phyloP scores from a whole-genome alignment of 2,113 vertebrate genomes.

The Rhipidura dahli region DNA sequence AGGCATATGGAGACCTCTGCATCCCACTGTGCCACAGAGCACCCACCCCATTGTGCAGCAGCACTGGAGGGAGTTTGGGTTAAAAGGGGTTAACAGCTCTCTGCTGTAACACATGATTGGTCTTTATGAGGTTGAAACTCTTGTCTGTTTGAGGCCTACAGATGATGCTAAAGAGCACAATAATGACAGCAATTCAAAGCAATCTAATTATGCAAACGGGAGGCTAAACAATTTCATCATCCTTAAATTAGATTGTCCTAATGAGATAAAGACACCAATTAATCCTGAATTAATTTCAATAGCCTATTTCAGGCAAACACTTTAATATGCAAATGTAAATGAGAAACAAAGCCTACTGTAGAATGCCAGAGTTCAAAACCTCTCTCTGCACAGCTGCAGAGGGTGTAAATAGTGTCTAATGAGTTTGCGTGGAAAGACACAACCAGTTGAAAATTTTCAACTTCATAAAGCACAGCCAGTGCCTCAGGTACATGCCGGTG shows the following conservation, averaged over 20 bases:
- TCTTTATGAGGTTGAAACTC: slow-evolving; percentile 95
- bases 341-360: slow-evolving; percentile 89
- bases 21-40: neutral
- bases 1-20: neutral
- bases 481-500: slow-evolving; percentile 57
- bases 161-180: slow-evolving; percentile 97
- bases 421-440: slow-evolving; percentile 78
- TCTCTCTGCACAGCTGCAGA: slow-evolving; percentile 82
- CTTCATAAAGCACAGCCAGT: slow-evolving; percentile 78
- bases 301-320: slow-evolving; percentile 95
- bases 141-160: slow-evolving; percentile 88
- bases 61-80: slow-evolving; percentile 66
- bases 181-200: slow-evolving; percentile 99
- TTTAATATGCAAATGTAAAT: slow-evolving; percentile 96
- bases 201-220: slow-evolving; percentile 99
- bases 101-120: slow-evolving; percentile 90
- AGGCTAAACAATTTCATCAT: slow-evolving; percentile 98
- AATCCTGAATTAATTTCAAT: slow-evolving; percentile 99
- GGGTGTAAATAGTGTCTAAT: slow-evolving; percentile 82
- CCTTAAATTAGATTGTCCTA: slow-evolving; percentile 99
- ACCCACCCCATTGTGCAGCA: slow-evolving; percentile 2
- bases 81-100: slow-evolving; percentile 84
- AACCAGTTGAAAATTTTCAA: slow-evolving; percentile 77
- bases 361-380: slow-evolving; percentile 87
- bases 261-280: slow-evolving; percentile 99